Conservation (phyloP, 53 echinoderm and acorn worm species). For the Patiria pectinifera region DNA sequence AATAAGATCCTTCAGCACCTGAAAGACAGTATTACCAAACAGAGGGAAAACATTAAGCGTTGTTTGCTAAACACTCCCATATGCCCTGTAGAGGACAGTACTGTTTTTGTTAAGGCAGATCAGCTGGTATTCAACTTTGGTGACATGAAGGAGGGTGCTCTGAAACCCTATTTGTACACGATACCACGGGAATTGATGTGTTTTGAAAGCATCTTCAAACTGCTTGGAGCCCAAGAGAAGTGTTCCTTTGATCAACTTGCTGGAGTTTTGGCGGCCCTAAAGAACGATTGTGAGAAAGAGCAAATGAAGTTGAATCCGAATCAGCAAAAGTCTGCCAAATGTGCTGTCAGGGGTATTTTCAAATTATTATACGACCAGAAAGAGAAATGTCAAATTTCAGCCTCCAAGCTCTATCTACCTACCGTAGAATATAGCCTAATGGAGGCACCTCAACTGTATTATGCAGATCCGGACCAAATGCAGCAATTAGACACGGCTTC, state of each 20-base stretch:
- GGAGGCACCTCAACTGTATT: slow-evolving; percentile 38
- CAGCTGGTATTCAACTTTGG: slow-evolving; percentile 27
- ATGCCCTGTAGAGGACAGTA: slow-evolving; percentile 33
- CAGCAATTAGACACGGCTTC: not conserved
- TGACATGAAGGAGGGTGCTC: not conserved
- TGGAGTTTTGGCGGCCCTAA: slow-evolving; percentile 30
- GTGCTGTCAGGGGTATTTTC: not conserved
- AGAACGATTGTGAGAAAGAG: slow-evolving; percentile 10
- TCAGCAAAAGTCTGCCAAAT: not conserved
- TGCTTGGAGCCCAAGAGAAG: slow-evolving; percentile 41
- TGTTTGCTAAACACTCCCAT: slow-evolving; percentile 29
- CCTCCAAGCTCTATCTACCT: slow-evolving; percentile 40
- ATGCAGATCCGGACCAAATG: slow-evolving; percentile 24
- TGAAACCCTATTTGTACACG: slow-evolving; percentile 60
- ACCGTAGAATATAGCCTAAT: slow-evolving; percentile 18
- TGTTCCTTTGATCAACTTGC: slow-evolving; percentile 60
- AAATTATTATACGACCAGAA: not conserved
- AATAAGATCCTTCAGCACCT: slow-evolving; percentile 11
- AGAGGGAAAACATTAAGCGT: not conserved
- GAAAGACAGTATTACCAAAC: not conserved
- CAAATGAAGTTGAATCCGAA: slow-evolving; percentile 32
- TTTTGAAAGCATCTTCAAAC: slow-evolving; percentile 29
- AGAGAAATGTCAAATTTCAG: slow-evolving; percentile 34
- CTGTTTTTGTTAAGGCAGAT: slow-evolving; percentile 53
- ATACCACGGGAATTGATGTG: slow-evolving; percentile 39